Evolutionary conservation across 1,140 invertebrate genomes (phyloP).

Genomic region (Pseudomyrmex dendroicus): DNA sequence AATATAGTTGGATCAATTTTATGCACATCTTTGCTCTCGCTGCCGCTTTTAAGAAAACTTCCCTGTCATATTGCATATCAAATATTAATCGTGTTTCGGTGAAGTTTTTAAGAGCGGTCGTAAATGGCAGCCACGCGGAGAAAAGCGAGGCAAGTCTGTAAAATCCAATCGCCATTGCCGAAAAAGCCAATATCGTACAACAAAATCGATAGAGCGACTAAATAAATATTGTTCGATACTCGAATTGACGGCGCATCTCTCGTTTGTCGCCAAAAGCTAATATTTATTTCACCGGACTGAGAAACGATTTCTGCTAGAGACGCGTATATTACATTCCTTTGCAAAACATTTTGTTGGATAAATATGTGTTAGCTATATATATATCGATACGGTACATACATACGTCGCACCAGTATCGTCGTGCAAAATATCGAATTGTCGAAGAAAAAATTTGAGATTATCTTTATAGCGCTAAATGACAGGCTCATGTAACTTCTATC

Average conservation of each 20-base stretch:
- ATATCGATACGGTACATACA: not conserved
- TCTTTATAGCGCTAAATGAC: slow-evolving; percentile 10
- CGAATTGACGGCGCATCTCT: slow-evolving; percentile 64
- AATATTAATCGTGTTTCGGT: slow-evolving; percentile 20
- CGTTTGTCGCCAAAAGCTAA: slow-evolving; percentile 58
- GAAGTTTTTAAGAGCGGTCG: slow-evolving; percentile 4
- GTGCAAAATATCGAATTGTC: not conserved
- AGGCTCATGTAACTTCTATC: not conserved
- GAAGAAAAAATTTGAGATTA: slow-evolving; percentile 25
- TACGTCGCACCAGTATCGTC: not conserved
- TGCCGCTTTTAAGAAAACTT: not conserved
- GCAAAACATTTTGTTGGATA: slow-evolving; percentile 43
- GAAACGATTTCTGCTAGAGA: slow-evolving; percentile 34
- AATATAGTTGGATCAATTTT: not conserved
- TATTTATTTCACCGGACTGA: slow-evolving; percentile 63
- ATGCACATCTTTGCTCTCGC: not conserved
- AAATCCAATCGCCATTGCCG: slow-evolving; percentile 50
- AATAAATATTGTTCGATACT: slow-evolving; percentile 72
- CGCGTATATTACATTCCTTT: slow-evolving; percentile 45
- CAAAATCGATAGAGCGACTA: slow-evolving; percentile 67
- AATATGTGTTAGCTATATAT: slow-evolving; percentile 35
- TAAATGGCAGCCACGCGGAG: not conserved
- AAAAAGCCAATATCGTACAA: slow-evolving; percentile 70
- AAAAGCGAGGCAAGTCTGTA: slow-evolving; percentile 17
- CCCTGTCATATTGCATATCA: not conserved